Base-by-base conservation (phyloP, 2,113 vertebrate species). In the Amphiprion percula region DNA sequence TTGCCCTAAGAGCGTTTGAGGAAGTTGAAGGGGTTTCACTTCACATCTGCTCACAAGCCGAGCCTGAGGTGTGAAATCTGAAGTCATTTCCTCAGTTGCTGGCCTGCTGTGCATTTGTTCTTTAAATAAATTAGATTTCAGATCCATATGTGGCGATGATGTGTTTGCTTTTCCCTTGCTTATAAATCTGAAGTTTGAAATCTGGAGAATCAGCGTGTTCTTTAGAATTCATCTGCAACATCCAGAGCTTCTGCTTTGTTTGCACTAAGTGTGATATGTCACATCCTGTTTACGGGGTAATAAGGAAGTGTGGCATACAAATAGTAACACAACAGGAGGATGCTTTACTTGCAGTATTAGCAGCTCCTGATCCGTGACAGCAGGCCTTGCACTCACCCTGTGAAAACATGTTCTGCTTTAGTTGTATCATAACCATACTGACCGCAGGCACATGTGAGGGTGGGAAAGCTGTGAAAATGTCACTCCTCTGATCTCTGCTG, bases 1-100 rank as follows among this genome's bases (percentile, higher is more conserved):
- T 23, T 74, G 44, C 84, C 76, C 60, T 12, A 0, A 26, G 30
- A 30, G 47, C 46, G 54, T 78, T 52, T 55, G 72, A 80, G 55
- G 67, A 83, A 76, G 67, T 66, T 26, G 1, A 59, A 47, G 21
- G 24, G 0, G 1, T 74, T 64, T 78, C 28, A 8, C 6, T 47
- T 71, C 24, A 30, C 2, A 15, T 24, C 39, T 21, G 53, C 55
- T 12, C n/a, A 30, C 23, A 16, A 39, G 65, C 15, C 53, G 61
- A 3, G 61, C 15, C 50, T 61, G 3, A 37, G 41, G 41, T 53
- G 65, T 74, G 33, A n/a, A 11, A n/a, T 37, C 50, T 55, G 21
- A 37, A 5, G 60, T 44, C 41, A 44, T 44, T 44, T 44, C 14
- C 41, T 14, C 41, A 19, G 19, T 49, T 55, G 65, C 15, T 12